phyloP scores from a whole-genome alignment of 2,797 vertebrate species.

The Argya squamiceps region DNA sequence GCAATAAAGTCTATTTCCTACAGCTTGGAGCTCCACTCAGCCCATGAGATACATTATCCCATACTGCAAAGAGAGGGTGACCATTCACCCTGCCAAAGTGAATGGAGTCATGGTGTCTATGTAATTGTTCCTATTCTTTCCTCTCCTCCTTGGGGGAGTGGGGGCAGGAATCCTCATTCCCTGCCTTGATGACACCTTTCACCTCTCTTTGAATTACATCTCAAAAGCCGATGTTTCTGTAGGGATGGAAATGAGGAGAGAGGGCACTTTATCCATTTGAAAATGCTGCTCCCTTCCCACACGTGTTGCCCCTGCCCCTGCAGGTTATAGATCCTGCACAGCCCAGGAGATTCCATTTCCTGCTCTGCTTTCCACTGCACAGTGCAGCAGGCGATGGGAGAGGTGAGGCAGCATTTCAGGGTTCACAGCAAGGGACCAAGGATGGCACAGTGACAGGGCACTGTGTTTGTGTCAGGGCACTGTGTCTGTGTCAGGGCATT shows the following conservation, averaged over 20 bases:
- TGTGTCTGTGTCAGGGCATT: background rate
- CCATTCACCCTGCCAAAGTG: background rate
- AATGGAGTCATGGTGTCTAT: background rate
- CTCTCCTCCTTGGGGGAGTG: background rate
- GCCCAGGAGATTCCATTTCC: background rate
- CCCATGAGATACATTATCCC: background rate
- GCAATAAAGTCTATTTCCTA: background rate
- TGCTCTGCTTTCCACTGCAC: background rate
- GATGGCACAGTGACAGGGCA: rapidly evolving
- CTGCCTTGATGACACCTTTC: constrained; percentile 31
- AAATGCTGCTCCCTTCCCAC: constrained; percentile 11
- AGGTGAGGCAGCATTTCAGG: background rate
- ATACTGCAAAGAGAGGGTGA: background rate
- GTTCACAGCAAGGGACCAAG: background rate
- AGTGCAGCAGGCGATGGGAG: rapidly evolving
- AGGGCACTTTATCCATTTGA: constrained; percentile 38
- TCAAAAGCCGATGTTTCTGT: constrained; percentile 41
- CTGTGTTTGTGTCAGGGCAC: too few relatives aligned
- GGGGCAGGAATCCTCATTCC: constrained; percentile 24
- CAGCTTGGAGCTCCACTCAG: background rate
- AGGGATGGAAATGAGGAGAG: constrained; percentile 5
- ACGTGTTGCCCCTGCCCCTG: background rate
- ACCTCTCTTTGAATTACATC: constrained; percentile 47
- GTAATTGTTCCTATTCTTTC: background rate
- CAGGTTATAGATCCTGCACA: background rate